Evolutionary conservation across 2,113 vertebrate genomes (phyloP).

Genomic region (Nothoprocta pentlandii): DNA sequence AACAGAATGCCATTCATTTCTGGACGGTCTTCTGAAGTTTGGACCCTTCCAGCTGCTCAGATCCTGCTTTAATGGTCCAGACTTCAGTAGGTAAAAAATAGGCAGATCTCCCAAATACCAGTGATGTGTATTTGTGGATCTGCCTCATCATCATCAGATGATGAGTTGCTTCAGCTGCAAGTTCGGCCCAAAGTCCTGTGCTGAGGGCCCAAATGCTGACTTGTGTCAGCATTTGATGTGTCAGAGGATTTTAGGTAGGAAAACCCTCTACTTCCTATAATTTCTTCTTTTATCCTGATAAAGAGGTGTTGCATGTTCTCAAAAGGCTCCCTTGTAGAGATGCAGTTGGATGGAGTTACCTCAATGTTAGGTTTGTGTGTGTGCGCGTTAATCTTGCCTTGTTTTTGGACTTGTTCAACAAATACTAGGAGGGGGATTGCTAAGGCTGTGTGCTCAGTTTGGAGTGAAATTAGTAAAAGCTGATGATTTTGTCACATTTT

Average conservation of each 20-base stretch:
- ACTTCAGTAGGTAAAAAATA: neutral
- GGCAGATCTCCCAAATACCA: neutral
- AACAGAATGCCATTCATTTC: neutral
- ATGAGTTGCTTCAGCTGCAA: neutral
- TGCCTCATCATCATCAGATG: too few species aligned
- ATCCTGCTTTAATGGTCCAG: neutral
- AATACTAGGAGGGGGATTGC: neutral
- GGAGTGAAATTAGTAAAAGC: neutral
- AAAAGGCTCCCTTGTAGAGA: neutral
- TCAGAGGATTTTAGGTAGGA: neutral
- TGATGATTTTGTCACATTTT: neutral
- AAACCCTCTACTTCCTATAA: neutral
- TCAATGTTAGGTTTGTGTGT: neutral
- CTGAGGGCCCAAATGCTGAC: too few species aligned
- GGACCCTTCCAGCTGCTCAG: neutral
- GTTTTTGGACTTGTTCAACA: neutral
- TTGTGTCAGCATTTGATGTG: neutral
- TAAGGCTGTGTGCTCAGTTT: rapidly evolving
- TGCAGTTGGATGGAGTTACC: neutral
- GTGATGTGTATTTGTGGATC: too few species aligned
- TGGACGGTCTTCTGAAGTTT: neutral
- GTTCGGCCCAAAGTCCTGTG: neutral
- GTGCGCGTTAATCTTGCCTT: neutral
- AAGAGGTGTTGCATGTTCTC: neutral
- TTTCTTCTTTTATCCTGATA: neutral